Conservation (phyloP, 35 echinoderm and acorn worm genomes). For the Strongylocentrotus purpuratus region DNA sequence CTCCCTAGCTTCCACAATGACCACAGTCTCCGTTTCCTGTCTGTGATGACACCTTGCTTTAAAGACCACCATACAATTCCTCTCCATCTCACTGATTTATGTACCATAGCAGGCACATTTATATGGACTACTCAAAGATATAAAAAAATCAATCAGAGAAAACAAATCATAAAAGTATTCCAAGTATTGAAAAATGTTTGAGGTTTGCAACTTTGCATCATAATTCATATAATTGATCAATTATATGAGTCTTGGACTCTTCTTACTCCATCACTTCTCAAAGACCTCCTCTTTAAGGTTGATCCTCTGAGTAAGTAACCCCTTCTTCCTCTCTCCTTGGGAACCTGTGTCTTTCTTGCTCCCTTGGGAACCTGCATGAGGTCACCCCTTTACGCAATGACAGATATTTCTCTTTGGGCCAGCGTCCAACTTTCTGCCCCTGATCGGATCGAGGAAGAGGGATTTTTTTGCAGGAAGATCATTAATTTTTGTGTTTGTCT, state of each 20-base stretch:
- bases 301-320: too few species aligned
- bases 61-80: background rate
- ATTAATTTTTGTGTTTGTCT: constrained; percentile 19
- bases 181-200: too few species aligned
- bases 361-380: background rate
- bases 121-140: too few species aligned
- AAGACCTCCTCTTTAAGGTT: too few species aligned
- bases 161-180: too few species aligned
- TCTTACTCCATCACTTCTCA: too few species aligned
- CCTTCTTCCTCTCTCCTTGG: too few species aligned
- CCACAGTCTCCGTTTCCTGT: background rate
- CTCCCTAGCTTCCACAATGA: background rate
- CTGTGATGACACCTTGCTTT: background rate
- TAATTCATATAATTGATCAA: too few species aligned
- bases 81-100: background rate
- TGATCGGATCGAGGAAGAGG: background rate
- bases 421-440: background rate
- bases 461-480: background rate
- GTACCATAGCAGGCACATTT: too few species aligned
- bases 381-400: background rate
- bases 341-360: background rate
- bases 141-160: too few species aligned
- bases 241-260: too few species aligned
- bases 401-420: background rate
- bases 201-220: too few species aligned